Conservation (phyloP, 2,113 vertebrate species). For the Acinonyx jubatus region DNA sequence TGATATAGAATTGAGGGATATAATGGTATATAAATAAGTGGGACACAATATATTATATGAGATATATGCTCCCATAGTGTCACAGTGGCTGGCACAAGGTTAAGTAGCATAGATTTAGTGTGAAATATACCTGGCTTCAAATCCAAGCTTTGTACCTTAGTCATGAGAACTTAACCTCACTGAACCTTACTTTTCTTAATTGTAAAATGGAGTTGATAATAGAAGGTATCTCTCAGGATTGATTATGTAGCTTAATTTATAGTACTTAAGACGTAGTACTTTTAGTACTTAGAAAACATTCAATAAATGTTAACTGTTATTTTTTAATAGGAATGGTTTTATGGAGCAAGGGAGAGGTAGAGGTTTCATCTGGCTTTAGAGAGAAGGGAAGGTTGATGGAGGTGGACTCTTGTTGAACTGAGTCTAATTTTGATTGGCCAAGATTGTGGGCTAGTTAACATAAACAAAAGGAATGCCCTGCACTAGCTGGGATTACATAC, state of each 20-base stretch:
- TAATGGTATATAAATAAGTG: background rate
- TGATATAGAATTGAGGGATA: background rate
- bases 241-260: background rate
- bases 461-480: background rate
- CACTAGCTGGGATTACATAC: background rate
- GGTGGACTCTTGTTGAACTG: background rate
- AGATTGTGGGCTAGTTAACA: background rate
- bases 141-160: background rate
- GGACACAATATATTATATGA: background rate
- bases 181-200: background rate
- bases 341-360: background rate
- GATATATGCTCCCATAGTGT: background rate
- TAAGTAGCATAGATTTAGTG: background rate
- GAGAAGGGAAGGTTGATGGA: background rate
- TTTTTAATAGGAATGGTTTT: background rate
- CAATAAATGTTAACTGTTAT: background rate
- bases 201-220: background rate
- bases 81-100: background rate
- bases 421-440: background rate
- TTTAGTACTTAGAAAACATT: background rate
- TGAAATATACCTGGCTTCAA: background rate
- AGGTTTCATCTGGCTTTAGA: background rate
- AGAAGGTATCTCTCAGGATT: background rate
- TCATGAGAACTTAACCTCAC: background rate
- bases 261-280: background rate